Conservation (phyloP, 92 coral and sea anemone genomes). For the Paragorgia papillata region DNA sequence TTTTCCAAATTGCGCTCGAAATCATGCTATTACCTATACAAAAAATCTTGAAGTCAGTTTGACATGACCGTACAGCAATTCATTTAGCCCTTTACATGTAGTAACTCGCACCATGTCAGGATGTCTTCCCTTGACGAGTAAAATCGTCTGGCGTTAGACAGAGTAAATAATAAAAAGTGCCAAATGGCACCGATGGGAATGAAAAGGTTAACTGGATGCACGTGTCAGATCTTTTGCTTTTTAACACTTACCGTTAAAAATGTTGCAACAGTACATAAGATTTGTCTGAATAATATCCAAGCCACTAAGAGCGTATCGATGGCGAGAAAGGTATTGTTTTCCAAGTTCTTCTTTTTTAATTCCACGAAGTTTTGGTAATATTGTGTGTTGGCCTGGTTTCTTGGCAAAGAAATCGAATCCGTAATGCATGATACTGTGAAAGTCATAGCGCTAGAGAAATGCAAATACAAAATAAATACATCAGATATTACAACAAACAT, state of each 20-base stretch:
- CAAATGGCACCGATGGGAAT: too few species aligned
- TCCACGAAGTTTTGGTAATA: conserved; percentile 58
- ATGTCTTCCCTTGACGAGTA: too few species aligned
- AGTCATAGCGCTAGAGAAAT: conserved; percentile 70
- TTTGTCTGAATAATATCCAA: conserved; percentile 73
- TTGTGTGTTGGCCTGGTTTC: conserved; percentile 52
- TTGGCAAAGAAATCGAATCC: conserved; percentile 63
- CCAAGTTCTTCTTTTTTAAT: conserved; percentile 63
- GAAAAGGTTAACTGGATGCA: too few species aligned
- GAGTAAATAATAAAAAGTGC: too few species aligned
- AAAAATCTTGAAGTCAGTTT: too few species aligned
- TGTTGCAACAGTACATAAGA: conserved; percentile 63
- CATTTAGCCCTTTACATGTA: too few species aligned
- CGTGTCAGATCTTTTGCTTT: too few species aligned
- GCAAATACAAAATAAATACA: neutral
- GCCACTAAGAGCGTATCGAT: conserved; percentile 53
- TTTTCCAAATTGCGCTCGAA: too few species aligned
- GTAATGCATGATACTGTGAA: conserved; percentile 75
- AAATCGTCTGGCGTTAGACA: too few species aligned
- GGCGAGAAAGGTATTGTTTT: conserved; percentile 48
- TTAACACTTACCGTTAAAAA: conserved; percentile 56
- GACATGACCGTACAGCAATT: too few species aligned
- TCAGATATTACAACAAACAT: neutral
- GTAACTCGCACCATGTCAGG: too few species aligned
- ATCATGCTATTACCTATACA: too few species aligned